These are phyloP conservation scores for Hyles euphorbiae DNA, from an alignment of 1,140 invertebrate species.

Conservation along the genomic window DNA sequence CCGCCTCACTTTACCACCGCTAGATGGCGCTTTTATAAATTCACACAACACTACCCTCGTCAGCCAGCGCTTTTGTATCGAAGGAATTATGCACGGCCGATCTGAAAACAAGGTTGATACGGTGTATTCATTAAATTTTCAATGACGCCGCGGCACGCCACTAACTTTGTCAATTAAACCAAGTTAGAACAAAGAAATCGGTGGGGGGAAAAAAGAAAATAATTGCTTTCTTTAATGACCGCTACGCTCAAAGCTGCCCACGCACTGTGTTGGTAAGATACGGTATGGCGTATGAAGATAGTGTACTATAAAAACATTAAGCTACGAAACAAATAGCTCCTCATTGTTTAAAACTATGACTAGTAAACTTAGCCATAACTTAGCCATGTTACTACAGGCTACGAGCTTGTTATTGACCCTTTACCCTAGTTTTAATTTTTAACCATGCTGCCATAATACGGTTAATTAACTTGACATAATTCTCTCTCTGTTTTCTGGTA, in stretches of 20 bases:
- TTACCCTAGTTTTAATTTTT: no score
- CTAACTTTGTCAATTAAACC: conserved; percentile 37
- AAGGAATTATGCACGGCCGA: no score
- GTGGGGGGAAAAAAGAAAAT: conserved; percentile 30
- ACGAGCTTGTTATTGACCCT: no score
- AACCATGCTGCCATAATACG: neutral
- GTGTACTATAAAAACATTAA: no score
- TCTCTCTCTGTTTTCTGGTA: neutral
- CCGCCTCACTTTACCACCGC: no score
- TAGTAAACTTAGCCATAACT: no score
- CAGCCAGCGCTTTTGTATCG: no score
- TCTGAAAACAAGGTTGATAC: conserved; percentile 4
- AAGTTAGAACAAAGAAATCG: conserved; percentile 32
- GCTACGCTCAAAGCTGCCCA: conserved; percentile 8
- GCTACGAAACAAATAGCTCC: no score
- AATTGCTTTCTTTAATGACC: conserved; percentile 34
- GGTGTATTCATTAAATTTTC: conserved; percentile 23
- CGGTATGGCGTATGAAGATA: neutral
- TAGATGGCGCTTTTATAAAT: no score
- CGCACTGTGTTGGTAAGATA: neutral
- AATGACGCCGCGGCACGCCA: conserved; percentile 18
- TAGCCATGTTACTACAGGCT: no score
- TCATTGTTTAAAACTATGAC: no score
- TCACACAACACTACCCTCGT: no score
- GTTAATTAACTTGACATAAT: neutral